These are phyloP conservation scores for Percina caprodes DNA, from an alignment of 2,113 vertebrate genomes.

Conservation along the genomic window DNA sequence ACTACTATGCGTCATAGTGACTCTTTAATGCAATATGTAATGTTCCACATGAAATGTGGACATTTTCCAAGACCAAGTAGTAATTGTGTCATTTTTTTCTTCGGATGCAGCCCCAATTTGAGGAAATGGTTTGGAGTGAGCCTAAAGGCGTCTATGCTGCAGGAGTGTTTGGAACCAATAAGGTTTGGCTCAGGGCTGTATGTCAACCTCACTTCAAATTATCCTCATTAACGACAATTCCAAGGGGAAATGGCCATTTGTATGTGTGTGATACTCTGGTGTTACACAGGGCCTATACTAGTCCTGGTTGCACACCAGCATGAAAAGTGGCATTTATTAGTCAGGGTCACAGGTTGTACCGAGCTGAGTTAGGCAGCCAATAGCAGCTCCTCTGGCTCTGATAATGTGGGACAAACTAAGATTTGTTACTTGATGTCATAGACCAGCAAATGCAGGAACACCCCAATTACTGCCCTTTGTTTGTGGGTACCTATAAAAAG, in stretches of 20 bases:
- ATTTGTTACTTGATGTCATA: conserved; percentile 60
- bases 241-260: conserved; percentile 72
- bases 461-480: conserved; percentile 27
- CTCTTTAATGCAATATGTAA: conserved; percentile 44
- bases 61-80: conserved; percentile 65
- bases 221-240: conserved; percentile 81
- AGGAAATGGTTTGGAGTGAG: conserved; percentile 78
- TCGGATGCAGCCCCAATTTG: conserved; percentile 69
- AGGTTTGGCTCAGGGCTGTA: conserved; percentile 72
- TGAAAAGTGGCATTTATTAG: conserved; percentile 74
- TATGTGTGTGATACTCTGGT: conserved; percentile 67
- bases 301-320: conserved; percentile 54
- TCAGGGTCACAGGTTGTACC: conserved; percentile 58
- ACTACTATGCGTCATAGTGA: conserved; percentile 34
- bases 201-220: conserved; percentile 81
- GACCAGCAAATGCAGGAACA: conserved; percentile 35
- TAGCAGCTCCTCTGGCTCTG: conserved; percentile 38
- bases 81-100: conserved; percentile 73
- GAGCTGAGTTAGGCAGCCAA: conserved; percentile 40
- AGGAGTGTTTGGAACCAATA: conserved; percentile 71
- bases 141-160: conserved; percentile 65
- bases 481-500: background rate
- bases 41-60: conserved; percentile 54
- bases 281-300: conserved; percentile 39
- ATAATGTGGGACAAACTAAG: conserved; percentile 54